These are phyloP conservation scores for Apamea sordens DNA, from an alignment of 2,888 invertebrate genomes.

Conservation along the genomic window DNA sequence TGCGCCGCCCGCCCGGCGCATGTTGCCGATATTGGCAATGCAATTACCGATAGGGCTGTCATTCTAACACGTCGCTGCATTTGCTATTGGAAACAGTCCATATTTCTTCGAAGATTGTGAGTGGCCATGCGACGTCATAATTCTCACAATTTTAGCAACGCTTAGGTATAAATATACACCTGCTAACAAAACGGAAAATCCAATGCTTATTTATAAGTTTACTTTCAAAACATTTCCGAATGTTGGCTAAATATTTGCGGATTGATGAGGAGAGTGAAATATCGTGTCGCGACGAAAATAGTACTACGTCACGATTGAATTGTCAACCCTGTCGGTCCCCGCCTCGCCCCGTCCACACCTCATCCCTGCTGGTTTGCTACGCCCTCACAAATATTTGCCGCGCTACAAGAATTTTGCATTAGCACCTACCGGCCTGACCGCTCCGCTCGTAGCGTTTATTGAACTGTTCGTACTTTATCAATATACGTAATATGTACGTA, in stretches of 20 bases:
- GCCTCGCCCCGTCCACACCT: constrained; percentile 60
- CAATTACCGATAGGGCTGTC: constrained; percentile 77
- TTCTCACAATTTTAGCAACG: constrained; percentile 2
- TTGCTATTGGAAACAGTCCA: not conserved
- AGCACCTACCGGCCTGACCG: constrained; percentile 77
- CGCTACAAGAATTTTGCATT: constrained; percentile 85
- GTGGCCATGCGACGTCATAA: not conserved
- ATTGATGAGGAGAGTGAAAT: constrained; percentile 54
- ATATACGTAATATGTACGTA: constrained; percentile 47
- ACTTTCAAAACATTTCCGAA: constrained; percentile 43
- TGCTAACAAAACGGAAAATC: constrained; percentile 25
- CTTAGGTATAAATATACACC: not conserved
- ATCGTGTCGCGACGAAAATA: constrained; percentile 57
- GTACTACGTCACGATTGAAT: constrained; percentile 54
- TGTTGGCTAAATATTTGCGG: constrained; percentile 40
- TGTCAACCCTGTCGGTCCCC: constrained; percentile 66
- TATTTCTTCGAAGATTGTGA: not conserved
- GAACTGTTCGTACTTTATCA: constrained; percentile 73
- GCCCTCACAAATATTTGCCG: constrained; percentile 82
- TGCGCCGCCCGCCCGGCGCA: constrained; percentile 64
- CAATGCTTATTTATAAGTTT: constrained; percentile 40
- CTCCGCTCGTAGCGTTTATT: constrained; percentile 75
- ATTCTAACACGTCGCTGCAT: constrained; percentile 37
- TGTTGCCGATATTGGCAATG: constrained; percentile 73
- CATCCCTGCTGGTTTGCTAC: constrained; percentile 68